These are phyloP conservation scores for Congeria kusceri DNA, from an alignment of 2,888 invertebrate genomes.

Conservation along the genomic window DNA sequence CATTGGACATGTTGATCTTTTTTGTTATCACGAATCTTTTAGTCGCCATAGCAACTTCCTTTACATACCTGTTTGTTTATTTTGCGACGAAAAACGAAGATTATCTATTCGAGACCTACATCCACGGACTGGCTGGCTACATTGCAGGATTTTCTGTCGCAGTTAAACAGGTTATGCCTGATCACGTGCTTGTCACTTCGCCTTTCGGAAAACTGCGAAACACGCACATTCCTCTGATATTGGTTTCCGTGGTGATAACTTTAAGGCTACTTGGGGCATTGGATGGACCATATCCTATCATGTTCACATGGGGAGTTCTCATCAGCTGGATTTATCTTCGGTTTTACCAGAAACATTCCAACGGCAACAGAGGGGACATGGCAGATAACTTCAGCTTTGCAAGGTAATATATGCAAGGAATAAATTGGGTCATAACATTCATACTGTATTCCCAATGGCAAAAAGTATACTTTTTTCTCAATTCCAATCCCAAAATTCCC, in stretches of 20 bases:
- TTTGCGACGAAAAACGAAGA: constrained; percentile 94
- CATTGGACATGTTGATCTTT: constrained; percentile 96
- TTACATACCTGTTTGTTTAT: constrained; percentile 95
- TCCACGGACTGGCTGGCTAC: constrained; percentile 97
- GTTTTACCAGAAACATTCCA: constrained; percentile 97
- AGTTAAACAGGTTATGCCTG: constrained; percentile 98
- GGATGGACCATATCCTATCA: constrained; percentile 96
- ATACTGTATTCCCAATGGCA: too few species aligned
- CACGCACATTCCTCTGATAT: constrained; percentile 94
- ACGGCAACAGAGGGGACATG: constrained; percentile 96
- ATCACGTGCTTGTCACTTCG: constrained; percentile 95
- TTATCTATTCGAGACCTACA: constrained; percentile 94
- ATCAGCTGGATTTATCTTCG: constrained; percentile 97
- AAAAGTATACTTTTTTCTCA: too few species aligned
- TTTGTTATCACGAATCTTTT: constrained; percentile 96
- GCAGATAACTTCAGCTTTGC: constrained; percentile 98
- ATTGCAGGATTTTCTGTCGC: constrained; percentile 95
- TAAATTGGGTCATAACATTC: too few species aligned
- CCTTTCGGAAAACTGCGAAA: constrained; percentile 93
- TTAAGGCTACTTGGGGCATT: constrained; percentile 93
- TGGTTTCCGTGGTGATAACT: constrained; percentile 92
- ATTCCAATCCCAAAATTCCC: too few species aligned
- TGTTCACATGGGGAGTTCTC: constrained; percentile 96
- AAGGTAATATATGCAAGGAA: constrained; percentile 91
- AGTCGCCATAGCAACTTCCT: constrained; percentile 94